Base-by-base conservation (phyloP, 2,113 vertebrate species). In the Chelonoidis abingdonii region DNA sequence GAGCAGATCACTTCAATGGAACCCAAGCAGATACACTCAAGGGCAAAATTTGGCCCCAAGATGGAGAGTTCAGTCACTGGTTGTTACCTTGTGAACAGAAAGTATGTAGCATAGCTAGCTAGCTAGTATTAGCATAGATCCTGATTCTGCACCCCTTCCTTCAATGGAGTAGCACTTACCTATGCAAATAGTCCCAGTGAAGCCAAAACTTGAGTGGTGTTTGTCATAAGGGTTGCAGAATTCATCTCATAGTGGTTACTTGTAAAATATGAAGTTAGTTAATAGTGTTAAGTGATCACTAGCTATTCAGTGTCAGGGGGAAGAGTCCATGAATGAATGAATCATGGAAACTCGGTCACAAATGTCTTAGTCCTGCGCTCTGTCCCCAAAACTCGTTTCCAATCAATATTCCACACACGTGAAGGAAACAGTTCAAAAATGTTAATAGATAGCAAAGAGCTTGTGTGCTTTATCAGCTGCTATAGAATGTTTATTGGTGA, bases 361-460 rank as follows among this genome's bases (percentile, higher is more conserved):
- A 95, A 94, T 83, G 81, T 56, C 83, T 50, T 93, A 80, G 3
- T 92, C 78, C 41, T 22, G 59, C 56, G 78, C 31, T 35, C 9
- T 22, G n/a, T 21, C 84, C 62, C 38, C 87, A 57, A 19, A 75
- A 78, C 41, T n/a, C 41, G 49, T 50, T 83, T 86, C 82, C 89
- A 80, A 27, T 91, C 80, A 0, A 13, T 27, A 1, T 85, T 81
- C 82, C 2, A n/a, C 35, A 85, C 89, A 93, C 91, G 94, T 94
- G 94, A 96, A 96, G 95, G 92, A 90, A 93, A 88, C 95, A 6
- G 95, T 96, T 94, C 92, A 95, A 93, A 80, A 88, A 86, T 85
- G 87, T 91, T 94, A 84, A 92, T 21, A 93, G 97, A 93, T 11
- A 86, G 95, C 54, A 52, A 65, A 92, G 89, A n/a, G 90, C 90